Base-by-base conservation (phyloP, 92 coral and sea anemone genomes). In the Epizoanthus rinbou region DNA sequence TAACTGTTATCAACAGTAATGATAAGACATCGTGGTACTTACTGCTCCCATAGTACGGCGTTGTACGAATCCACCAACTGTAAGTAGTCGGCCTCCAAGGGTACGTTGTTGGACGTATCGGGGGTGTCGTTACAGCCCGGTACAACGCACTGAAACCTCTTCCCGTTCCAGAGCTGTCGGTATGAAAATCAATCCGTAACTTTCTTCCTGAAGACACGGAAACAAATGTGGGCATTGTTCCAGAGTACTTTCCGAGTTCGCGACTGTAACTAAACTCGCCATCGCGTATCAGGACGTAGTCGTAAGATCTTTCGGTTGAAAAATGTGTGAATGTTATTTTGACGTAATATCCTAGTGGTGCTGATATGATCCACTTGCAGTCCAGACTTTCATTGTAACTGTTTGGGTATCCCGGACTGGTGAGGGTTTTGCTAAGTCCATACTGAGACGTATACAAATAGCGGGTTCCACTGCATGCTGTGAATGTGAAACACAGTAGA, bases 321-420 rank as follows among this genome's bases (percentile, higher is more conserved):
- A 75, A 35, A 0, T 22, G 15, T 16, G 63, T 28, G 45, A 74
- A 74, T 0, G 66, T 74, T 54, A 74, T 56, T 1, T 14, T 57
- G 4, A 74, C 33, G 16, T 15, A 24, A 16, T 57, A 45, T 31
- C 43, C 52, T 18, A 8, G 13, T 1, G 45, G 33, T 21, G 80
- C 80, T 2, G 66, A 15, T 74, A 74, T 74, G 45, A 57, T 74
- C 80, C 80, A 73, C 5, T 62, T 52, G 18, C 78, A 73, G 22
- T 73, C 60, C 62, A 73, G n/a, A 8, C 3, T 9, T 39, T 25
- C 47, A 58, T 33, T 6, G 39, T 73, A 73, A 11, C 13, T 73
- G 2, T 41, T 22, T 35, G 80, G 80, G n/a, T 54, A 75, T 4
- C 65, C 65, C 2, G 80, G 80, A 57, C 80, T 75, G 21, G 56